These are phyloP conservation scores for Glaucopsyche alexis DNA, from an alignment of 2,888 invertebrate species.

Conservation along the genomic window DNA sequence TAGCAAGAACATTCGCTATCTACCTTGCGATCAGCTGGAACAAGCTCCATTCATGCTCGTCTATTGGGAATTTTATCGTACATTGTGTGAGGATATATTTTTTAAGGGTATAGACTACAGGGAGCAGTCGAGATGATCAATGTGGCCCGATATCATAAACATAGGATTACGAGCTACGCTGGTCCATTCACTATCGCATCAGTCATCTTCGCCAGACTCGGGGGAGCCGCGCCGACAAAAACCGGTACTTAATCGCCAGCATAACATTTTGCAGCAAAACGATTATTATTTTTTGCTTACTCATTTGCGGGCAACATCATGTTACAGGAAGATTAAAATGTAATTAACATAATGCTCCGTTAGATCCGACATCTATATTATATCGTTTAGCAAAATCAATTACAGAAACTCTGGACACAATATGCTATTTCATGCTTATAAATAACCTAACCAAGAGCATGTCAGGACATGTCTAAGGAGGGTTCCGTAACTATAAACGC, in stretches of 20 bases:
- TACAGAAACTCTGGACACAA: no score
- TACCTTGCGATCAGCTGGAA: conserved; percentile 45
- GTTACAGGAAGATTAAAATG: conserved; percentile 32
- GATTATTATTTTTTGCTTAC: conserved; percentile 40
- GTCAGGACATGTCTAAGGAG: no score
- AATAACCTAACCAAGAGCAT: no score
- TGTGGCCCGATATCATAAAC: conserved; percentile 34
- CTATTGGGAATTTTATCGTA: conserved; percentile 24
- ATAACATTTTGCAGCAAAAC: conserved; percentile 56
- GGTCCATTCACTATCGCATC: conserved; percentile 59
- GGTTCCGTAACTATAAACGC: no score
- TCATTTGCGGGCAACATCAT: conserved; percentile 34
- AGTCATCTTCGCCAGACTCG: conserved; percentile 59
- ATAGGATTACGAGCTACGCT: conserved; percentile 45
- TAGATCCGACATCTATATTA: not conserved
- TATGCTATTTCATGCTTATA: no score
- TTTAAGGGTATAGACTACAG: conserved; percentile 16
- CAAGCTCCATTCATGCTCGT: conserved; percentile 29
- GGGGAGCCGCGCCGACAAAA: conserved; percentile 62
- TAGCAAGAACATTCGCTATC: conserved; percentile 55
- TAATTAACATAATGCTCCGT: conserved; percentile 4
- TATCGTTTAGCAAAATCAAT: no score
- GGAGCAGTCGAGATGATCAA: conserved; percentile 17
- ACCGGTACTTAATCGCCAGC: conserved; percentile 66
- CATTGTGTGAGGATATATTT: conserved; percentile 20